Base-by-base conservation (phyloP, 2,113 vertebrate genomes). In the Sphyrna mokarran region DNA sequence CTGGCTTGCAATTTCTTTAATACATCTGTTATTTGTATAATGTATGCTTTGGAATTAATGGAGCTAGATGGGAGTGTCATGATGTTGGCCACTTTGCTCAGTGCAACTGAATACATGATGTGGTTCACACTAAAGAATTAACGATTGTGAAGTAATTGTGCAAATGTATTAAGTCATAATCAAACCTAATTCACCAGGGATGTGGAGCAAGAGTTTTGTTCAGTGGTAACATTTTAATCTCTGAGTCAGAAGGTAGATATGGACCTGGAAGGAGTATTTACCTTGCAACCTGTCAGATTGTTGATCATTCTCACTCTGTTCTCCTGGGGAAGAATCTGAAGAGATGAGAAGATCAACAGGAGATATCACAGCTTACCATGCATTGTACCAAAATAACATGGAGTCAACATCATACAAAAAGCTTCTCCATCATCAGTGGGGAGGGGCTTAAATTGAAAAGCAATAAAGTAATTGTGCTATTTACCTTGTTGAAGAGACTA, bases 121-220 rank as follows among this genome's bases (percentile, higher is more conserved):
- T 72, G 40, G 69, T 95, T 95, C 43, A 33, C 37, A 76, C 69
- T 54, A 4, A 95, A 76, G 94, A 26, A 76, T 95, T 72, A 95
- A 72, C 48, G 69, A 72, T 70, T 72, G 40, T 14, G 29, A 63
- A 48, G 40, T 95, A 95, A 70, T 72, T 40, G 9, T 70, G 68
- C 20, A 2, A 16, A 37, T 37, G 23, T 95, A 95, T 94, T 43
- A 43, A 54, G 22, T 54, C 26, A 54, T 72, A 72, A 54, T 14
- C 40, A 95, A 16, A 72, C 33, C 13, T 95, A 76, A 54, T 95
- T 48, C 72, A 14, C 22, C 66, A 33, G 43, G 29, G 29, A 95
- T 95, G 40, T 43, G 66, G 43, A 93, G 14, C 33, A 37, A 37
- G 16, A 16, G 26, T 54, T 54, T 54, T 54, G 48, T 54, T 54